Conservation (phyloP, 1,140 invertebrate species). For the Cyrtorhinus lividipennis region DNA sequence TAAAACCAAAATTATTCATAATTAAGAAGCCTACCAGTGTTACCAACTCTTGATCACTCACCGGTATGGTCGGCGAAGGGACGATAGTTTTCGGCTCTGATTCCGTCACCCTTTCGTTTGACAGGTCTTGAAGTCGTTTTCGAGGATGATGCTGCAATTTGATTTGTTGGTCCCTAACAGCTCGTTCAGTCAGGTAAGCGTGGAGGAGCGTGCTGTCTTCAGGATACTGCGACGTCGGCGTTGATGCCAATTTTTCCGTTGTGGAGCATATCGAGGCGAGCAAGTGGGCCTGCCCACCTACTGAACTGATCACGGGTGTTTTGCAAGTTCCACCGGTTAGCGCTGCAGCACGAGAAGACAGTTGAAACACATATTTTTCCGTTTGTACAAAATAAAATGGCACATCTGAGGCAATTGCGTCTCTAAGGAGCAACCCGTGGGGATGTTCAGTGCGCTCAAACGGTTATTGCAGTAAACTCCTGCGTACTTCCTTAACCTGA, state of each 20-base stretch:
- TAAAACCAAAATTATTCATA: no score
- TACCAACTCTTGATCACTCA: neutral
- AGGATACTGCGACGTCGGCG: constrained; percentile 37
- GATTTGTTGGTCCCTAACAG: constrained; percentile 55
- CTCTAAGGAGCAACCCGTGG: no score
- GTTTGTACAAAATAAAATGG: no score
- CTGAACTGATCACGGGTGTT: constrained; percentile 14
- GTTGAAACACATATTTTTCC: no score
- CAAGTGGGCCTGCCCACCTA: constrained; percentile 31
- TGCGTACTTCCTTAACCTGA: no score
- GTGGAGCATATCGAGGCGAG: constrained; percentile 47
- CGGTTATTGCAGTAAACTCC: no score
- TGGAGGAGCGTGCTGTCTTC: constrained; percentile 47
- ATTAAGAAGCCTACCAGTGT: neutral
- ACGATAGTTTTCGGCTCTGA: neutral
- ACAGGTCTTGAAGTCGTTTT: neutral
- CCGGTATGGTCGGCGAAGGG: neutral
- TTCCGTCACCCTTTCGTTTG: neutral
- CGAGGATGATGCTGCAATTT: constrained; percentile 37
- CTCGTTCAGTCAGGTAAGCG: constrained; percentile 57
- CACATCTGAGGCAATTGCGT: no score
- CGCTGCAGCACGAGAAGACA: no score
- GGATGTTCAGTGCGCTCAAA: no score
- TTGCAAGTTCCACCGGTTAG: neutral
- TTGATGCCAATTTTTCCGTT: constrained; percentile 41